Evolutionary conservation across 2,888 invertebrate species (phyloP).

Genomic region (Sinohyriopsis cumingii): DNA sequence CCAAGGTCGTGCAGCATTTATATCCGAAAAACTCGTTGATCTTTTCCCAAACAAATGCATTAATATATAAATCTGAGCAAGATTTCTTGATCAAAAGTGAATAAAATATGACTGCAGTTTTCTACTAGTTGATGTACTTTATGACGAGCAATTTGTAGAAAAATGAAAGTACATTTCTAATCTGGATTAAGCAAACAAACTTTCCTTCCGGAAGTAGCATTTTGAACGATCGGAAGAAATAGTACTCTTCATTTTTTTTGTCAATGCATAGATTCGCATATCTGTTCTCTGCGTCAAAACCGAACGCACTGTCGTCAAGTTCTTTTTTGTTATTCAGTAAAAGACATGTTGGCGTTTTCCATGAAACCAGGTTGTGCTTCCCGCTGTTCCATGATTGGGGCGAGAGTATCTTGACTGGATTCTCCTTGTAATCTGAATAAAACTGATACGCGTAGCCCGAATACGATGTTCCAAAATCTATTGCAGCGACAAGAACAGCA

Average conservation of each 20-base stretch:
- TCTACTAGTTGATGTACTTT: too few relatives aligned
- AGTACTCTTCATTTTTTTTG: slow-evolving; percentile 2
- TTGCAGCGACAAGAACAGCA: slow-evolving; percentile 12
- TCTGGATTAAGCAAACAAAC: slow-evolving; percentile 2
- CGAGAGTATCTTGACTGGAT: slow-evolving; percentile 16
- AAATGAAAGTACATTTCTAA: slow-evolving; percentile 4
- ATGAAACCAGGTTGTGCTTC: slow-evolving; percentile 8
- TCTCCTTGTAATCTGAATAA: slow-evolving; percentile 3
- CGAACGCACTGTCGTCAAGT: slow-evolving; percentile 11
- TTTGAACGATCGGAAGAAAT: slow-evolving; percentile 20
- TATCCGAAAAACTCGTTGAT: too few relatives aligned
- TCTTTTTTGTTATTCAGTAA: slow-evolving; percentile 11
- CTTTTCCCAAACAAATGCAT: too few relatives aligned
- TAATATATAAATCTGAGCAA: too few relatives aligned
- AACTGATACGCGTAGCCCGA: slow-evolving; percentile 18
- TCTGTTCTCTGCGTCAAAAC: slow-evolving; percentile 18
- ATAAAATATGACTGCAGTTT: too few relatives aligned
- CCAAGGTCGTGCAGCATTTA: too few relatives aligned
- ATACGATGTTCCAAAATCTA: slow-evolving; percentile 20
- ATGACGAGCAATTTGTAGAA: too few relatives aligned
- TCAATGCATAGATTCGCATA: slow-evolving; percentile 11
- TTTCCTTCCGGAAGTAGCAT: slow-evolving; percentile 15
- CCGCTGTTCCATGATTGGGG: slow-evolving; percentile 17
- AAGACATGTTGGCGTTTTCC: slow-evolving; percentile 22
- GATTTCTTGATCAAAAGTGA: too few relatives aligned